These are phyloP conservation scores for Emys orbicularis DNA, from an alignment of 2,797 vertebrate species.

Conservation along the genomic window DNA sequence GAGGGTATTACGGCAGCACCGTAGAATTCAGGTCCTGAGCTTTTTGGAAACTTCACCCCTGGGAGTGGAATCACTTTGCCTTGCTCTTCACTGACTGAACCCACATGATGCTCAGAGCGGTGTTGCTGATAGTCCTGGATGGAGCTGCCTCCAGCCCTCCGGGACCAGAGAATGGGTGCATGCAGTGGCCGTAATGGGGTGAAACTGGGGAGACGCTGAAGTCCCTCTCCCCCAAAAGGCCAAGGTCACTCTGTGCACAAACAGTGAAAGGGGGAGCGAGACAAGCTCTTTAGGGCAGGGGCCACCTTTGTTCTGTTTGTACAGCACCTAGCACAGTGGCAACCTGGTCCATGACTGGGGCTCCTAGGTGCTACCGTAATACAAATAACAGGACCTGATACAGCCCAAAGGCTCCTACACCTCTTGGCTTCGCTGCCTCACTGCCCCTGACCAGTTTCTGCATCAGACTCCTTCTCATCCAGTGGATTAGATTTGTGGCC, in stretches of 20 bases:
- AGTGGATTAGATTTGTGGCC: too few relatives aligned
- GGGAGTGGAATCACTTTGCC: neutral
- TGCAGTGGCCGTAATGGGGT: too few relatives aligned
- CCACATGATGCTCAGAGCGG: neutral
- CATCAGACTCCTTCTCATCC: too few relatives aligned
- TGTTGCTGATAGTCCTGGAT: too few relatives aligned
- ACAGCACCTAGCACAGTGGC: neutral
- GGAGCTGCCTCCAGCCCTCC: too few relatives aligned
- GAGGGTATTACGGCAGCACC: neutral
- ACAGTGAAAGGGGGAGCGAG: too few relatives aligned
- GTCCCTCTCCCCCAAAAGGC: too few relatives aligned
- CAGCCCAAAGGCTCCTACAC: neutral
- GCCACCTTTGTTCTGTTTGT: neutral
- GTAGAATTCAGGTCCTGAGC: neutral
- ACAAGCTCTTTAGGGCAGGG: neutral
- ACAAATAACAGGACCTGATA: neutral
- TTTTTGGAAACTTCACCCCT: neutral
- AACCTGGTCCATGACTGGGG: too few relatives aligned
- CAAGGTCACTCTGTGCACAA: too few relatives aligned
- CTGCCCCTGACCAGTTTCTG: neutral
- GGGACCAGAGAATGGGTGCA: too few relatives aligned
- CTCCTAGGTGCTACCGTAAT: neutral
- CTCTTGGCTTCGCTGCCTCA: neutral
- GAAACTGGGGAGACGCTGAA: too few relatives aligned
- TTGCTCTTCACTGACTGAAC: neutral